Evolutionary conservation across 2,888 invertebrate species (phyloP), one percentile per base, ranked within the genome.

Genomic region (Diarsia dahlii): DNA sequence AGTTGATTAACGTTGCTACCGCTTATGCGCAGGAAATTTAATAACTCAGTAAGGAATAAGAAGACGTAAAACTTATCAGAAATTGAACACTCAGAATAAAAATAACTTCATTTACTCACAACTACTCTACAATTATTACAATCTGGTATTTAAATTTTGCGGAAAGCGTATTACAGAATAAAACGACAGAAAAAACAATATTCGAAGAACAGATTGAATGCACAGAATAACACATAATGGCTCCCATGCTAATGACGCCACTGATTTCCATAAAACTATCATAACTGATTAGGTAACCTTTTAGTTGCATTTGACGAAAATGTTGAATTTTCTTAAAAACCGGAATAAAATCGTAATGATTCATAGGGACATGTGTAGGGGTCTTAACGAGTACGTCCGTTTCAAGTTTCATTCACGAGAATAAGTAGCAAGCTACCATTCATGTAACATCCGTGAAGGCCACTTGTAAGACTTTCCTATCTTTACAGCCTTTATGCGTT

Each of bases 371-470:
- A 20, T 62, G 56, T 76, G 15, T 23, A 71, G 56, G 39, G 34
- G 20, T n/a, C 76, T 65, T 76, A 68, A 74, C n/a, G 6, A n/a
- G 56, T 34, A 46, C 18, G 23, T 63, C 71, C 68, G 52, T 39
- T 74, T 80, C 74, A 63, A 74, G 79, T 28, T 73, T 65, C 72
- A 79, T 76, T 79, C 67, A 72, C 64, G 20, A 72, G 63, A 76
- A 10, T 69, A 74, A 71, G 82, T 76, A 74, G 68, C 52, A 18
- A 69, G 54, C 72, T 70, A 56, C 54, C 80, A 80, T 77, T 80
- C 80, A 80, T 74, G 74, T 72, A 80, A 77, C 71, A 83, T 83
- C 82, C 82, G 83, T 80, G 69, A 80, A 83, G 77, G 66, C 69
- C 67, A 71, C 63, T 74, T 80, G 63, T 60, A 50, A 76, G 68